Conservation (phyloP, 2,888 invertebrate genomes). For the Acleris emargana region DNA sequence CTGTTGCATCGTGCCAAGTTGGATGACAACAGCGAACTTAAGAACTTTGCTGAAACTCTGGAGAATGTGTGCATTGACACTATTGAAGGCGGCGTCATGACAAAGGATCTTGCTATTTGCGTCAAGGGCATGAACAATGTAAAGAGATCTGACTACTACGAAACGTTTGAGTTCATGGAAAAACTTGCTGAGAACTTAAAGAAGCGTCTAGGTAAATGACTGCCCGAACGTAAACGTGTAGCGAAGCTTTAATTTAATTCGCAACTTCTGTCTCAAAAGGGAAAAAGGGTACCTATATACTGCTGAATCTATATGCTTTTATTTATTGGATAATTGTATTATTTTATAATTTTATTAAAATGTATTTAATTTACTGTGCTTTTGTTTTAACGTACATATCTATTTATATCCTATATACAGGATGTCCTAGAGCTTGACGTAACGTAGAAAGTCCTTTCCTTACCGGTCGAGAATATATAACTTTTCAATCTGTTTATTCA, state of each 20-base stretch:
- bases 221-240: slow-evolving; percentile 49
- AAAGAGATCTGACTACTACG: slow-evolving; percentile 92
- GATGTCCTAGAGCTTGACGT: no score
- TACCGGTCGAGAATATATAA: no score
- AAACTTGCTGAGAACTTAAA: slow-evolving; percentile 96
- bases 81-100: slow-evolving; percentile 97
- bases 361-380: slow-evolving; percentile 10
- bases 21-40: slow-evolving; percentile 91
- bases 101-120: slow-evolving; percentile 99
- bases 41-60: slow-evolving; percentile 92
- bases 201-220: slow-evolving; percentile 84
- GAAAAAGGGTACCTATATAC: slow-evolving; percentile 59
- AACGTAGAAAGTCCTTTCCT: no score
- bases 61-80: slow-evolving; percentile 97
- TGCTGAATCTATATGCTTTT: slow-evolving; percentile 60
- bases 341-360: slow-evolving; percentile 34
- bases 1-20: slow-evolving; percentile 96
- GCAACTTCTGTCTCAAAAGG: slow-evolving; percentile 43
- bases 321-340: slow-evolving; percentile 50
- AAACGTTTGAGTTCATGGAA: slow-evolving; percentile 98
- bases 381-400: no score
- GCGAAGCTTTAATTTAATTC: slow-evolving; percentile 61
- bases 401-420: no score
- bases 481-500: no score
- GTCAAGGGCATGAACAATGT: slow-evolving; percentile 95